Evolutionary conservation across 2,888 invertebrate genomes (phyloP), one percentile per base, ranked within the genome.

Genomic region (Microplitis deprimator): DNA sequence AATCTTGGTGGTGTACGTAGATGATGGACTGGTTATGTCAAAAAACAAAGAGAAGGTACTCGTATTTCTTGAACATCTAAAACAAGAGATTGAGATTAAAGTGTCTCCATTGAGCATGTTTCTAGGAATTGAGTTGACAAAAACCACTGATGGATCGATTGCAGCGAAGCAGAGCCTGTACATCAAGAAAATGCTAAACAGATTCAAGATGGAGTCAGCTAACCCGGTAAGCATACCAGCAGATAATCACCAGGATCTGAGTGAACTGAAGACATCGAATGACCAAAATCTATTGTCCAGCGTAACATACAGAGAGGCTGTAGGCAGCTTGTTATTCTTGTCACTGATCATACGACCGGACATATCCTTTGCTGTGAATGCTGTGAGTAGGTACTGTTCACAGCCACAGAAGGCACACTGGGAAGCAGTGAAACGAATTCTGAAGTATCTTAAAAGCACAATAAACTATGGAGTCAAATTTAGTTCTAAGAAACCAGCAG

Each of bases 21-120:
- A 83, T 8, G 81, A 82, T 38, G 80, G 82, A 8, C 65, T 83
- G 6, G 76, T 80, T 1, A 78, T 74, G 7, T 73, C 75, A 3
- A 74, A 41, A n/a, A 65, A 59, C 29, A 20, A 71, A 8, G 1
- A 17, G 1, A 73, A 68, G 68, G 60, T 79, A 13, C 8, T 59
- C 8, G 29, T 17, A 4, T 64, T 80, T 10, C 20, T 82, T 5
- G 10, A 73, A 4, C 60, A 68, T n/a, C 38, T 81, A 20, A 70
- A 73, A n/a, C 50, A 3, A 13, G 75, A 64, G 29, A 0, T 79
- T n/a, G 64, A 79, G 41, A 75, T 79, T 1, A 79, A 61, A 0
- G 69, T 29, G 0, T 20, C 50, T 4, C 71, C 71, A 5, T 16
- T 81, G 62, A 72, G 65, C 16, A 20, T 72, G 65, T 80, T 78